Conservation (phyloP, 2,113 vertebrate genomes). For the Amblyornis subalaris region DNA sequence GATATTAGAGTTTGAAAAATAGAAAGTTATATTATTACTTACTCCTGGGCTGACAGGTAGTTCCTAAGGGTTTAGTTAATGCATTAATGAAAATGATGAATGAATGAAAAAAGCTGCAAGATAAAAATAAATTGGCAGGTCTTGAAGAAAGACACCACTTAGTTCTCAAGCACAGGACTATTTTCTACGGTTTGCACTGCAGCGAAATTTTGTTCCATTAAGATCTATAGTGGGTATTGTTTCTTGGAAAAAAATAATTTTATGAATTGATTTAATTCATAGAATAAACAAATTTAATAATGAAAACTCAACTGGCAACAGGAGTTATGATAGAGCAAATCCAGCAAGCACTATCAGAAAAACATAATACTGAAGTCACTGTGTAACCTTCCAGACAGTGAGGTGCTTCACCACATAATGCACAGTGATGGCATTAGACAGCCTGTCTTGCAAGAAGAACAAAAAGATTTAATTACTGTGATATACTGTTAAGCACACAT, state of each 20-base stretch:
- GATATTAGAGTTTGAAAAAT: background rate
- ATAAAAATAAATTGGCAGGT: background rate
- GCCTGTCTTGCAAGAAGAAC: background rate
- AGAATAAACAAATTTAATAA: background rate
- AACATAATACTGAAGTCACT: background rate
- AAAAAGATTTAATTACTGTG: background rate
- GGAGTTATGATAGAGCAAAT: background rate
- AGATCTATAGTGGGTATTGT: background rate
- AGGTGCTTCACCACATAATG: background rate
- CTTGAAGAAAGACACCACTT: background rate
- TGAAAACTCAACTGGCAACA: background rate
- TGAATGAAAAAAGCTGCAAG: background rate
- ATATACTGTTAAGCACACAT: background rate
- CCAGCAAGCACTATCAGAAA: background rate
- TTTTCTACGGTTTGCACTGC: background rate
- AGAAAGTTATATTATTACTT: background rate
- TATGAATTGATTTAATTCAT: background rate
- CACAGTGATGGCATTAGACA: background rate
- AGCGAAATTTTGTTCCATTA: background rate
- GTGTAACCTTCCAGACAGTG: background rate
- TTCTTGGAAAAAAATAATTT: background rate
- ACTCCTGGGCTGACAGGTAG: background rate
- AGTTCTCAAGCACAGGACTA: background rate
- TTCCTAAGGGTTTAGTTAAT: constrained; percentile 14
- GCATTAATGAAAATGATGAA: constrained; percentile 1